Evolutionary conservation across 1,140 invertebrate genomes (phyloP).

Genomic region (Magallana gigas): DNA sequence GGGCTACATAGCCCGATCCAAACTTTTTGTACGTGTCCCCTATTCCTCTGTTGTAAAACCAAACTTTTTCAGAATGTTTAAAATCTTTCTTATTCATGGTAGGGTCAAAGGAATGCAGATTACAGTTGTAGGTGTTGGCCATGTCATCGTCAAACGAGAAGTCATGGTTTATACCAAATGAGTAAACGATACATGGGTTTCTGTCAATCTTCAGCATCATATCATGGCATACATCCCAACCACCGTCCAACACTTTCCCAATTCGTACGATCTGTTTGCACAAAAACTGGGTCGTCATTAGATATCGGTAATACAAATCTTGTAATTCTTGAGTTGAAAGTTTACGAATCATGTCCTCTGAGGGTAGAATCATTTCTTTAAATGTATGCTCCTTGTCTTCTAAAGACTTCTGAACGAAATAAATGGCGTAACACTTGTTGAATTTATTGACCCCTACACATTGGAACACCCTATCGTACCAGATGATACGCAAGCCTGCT

Average conservation of each 20-base stretch:
- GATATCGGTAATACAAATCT: neutral
- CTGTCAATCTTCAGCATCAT: conserved; percentile 1
- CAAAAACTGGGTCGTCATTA: neutral
- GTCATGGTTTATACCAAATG: conserved; percentile 66
- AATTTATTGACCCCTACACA: neutral
- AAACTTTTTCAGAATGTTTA: conserved; percentile 29
- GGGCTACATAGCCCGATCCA: neutral
- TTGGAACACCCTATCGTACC: conserved; percentile 1
- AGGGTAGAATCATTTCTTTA: neutral
- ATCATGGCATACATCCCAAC: conserved; percentile 45
- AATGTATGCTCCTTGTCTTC: neutral
- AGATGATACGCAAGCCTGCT: conserved; percentile 18
- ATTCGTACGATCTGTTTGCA: conserved; percentile 45
- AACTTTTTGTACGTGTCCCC: neutral
- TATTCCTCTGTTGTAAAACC: conserved; percentile 41
- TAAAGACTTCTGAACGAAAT: conserved; percentile 13
- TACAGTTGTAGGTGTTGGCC: conserved; percentile 60
- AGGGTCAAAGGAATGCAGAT: conserved; percentile 70
- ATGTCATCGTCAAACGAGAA: conserved; percentile 71
- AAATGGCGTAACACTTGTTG: neutral
- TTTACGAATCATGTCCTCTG: neutral
- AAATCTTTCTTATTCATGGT: conserved; percentile 44
- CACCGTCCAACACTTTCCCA: conserved; percentile 40
- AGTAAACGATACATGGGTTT: conserved; percentile 44
- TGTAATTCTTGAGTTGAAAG: neutral